Evolutionary conservation across 2,888 invertebrate genomes (phyloP).

Genomic region (Melieria crassipennis): DNA sequence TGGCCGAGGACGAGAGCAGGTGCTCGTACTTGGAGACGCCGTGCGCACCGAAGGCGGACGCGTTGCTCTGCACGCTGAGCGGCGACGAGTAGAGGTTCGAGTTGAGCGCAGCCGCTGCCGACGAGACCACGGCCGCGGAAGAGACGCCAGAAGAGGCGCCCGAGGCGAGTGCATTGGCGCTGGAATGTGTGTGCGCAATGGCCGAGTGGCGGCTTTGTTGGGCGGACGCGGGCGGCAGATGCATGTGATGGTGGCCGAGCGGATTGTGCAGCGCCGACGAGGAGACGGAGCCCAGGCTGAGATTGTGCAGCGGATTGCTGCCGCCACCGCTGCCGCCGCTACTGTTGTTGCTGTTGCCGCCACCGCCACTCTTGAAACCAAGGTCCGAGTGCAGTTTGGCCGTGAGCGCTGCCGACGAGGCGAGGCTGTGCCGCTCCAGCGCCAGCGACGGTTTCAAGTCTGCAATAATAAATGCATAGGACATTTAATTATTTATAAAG

Average conservation of each 20-base stretch:
- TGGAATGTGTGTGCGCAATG: conserved; percentile 25
- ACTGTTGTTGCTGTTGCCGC: conserved; percentile 34
- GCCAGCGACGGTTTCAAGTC: conserved; percentile 64
- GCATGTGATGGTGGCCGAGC: conserved; percentile 47
- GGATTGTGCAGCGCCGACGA: conserved; percentile 46
- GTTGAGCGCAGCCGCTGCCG: conserved; percentile 27
- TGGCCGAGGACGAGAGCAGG: conserved; percentile 48
- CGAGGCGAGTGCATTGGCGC: conserved; percentile 20
- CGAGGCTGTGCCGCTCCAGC: conserved; percentile 55
- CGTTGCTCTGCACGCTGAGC: conserved; percentile 40
- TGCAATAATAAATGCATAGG: conserved; percentile 21
- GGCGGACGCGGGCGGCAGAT: conserved; percentile 46
- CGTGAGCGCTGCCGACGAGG: conserved; percentile 39
- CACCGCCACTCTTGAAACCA: conserved; percentile 45
- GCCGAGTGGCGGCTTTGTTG: conserved; percentile 45
- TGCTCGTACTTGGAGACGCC: conserved; percentile 54
- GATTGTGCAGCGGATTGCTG: conserved; percentile 47
- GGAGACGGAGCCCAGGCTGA: conserved; percentile 44
- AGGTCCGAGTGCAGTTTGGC: conserved; percentile 55
- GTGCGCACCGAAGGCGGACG: conserved; percentile 44
- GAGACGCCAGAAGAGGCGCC: conserved; percentile 35
- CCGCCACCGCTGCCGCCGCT: conserved; percentile 19
- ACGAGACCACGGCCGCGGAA: conserved; percentile 13
- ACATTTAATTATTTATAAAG: background rate
- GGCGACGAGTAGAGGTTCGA: conserved; percentile 56